Evolutionary conservation across 2,797 vertebrate species (phyloP), one percentile per base, ranked within the genome.

Genomic region (Calcarius lapponicus): DNA sequence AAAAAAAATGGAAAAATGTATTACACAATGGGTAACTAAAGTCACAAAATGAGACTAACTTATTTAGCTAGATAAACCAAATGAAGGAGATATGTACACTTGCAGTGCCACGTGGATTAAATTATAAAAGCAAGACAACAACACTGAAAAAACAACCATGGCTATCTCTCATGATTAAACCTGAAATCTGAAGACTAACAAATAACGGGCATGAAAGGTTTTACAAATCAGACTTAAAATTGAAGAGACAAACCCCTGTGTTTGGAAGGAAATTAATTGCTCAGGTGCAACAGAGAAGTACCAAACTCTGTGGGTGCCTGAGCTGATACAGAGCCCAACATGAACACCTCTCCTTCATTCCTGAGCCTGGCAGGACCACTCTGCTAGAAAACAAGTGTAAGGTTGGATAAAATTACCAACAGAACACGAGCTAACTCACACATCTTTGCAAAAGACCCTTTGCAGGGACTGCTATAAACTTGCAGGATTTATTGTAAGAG

Each of bases 341-440:
- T 0, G 0, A 67, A 38, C 54, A 20, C 4, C 7, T 53, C 19
- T 36, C 12, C 47, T 47, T 14, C 28, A 13, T 19, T 76, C 51
- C 85, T 60, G 28, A 28, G 21, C 29, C 24, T 11, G 9, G 10
- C 31, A 54, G 58, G 14, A 19, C 21, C 38, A 31, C 20, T 32
- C 24, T 20, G 36, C 47, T 42, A 43, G 24, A 26, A 56, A 65
- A 50, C 19, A 70, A 76, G 9, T 3, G 7, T 28, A 47, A 32
- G 18, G 38, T 7, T 56, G 8, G 20, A 38, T 29, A 50, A 71
- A 78, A 50, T 42, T 22, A 38, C 8, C 17, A 74, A 26, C 10
- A 32, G 57, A 54, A 57, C 1, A 2, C 0, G 0, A 86, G 42
- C 17, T 53, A 50, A 31, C 20, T 69, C 54, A 16, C 22, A 0